phyloP scores from a whole-genome alignment of 2,888 invertebrate genomes.

The Coelogynopora nodosa region DNA sequence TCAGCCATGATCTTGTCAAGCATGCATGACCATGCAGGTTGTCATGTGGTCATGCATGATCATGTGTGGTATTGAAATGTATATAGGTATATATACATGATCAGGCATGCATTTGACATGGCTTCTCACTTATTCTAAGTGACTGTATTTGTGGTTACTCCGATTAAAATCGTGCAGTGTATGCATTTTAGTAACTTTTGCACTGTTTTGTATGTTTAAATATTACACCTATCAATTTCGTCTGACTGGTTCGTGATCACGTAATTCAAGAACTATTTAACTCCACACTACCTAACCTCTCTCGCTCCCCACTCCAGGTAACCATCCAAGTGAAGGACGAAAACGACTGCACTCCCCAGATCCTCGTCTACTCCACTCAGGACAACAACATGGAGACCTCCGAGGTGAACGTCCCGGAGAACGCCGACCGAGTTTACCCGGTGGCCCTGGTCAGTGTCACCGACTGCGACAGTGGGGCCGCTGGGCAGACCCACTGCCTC shows the following conservation, averaged over 20 bases:
- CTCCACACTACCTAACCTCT: neutral
- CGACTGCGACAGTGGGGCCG: neutral
- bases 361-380: neutral
- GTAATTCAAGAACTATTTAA: neutral
- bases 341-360: slow-evolving; percentile 20
- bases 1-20: no score
- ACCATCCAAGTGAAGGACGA: neutral
- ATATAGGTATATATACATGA: no score
- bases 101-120: no score
- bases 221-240: no score
- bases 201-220: no score
- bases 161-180: no score
- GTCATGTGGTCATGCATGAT: no score
- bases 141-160: no score
- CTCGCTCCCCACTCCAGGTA: neutral
- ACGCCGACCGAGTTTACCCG: neutral
- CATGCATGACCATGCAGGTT: no score
- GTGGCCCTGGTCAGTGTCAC: neutral
- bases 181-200: no score
- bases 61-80: no score
- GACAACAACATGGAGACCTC: neutral
- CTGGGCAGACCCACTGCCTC: neutral
- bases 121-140: no score
- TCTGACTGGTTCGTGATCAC: neutral
- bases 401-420: neutral